Percentiles rank a stretch among this genome's conserved stretches.
Evolutionary conservation across 2,888 invertebrate genomes (phyloP).

Genomic region (Parapristionchus giblindavisi): DNA sequence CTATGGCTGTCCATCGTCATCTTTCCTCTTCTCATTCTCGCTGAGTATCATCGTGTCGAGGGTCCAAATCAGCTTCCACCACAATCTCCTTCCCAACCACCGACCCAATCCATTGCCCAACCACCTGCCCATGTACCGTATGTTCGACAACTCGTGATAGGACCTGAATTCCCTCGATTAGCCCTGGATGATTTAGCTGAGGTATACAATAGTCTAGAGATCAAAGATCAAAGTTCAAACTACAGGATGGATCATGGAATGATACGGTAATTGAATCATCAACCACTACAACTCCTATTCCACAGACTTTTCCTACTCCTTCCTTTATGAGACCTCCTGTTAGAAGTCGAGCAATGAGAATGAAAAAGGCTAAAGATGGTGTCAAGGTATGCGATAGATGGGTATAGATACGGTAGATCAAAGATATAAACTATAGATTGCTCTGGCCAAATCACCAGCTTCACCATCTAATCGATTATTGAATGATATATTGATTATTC

Average conservation of each 20-base stretch:
- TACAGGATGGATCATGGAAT: neutral
- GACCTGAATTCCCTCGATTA: neutral
- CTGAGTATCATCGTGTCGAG: constrained; percentile 8
- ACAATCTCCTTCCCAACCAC: too few relatives aligned
- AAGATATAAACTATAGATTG: constrained; percentile 7
- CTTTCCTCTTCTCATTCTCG: too few relatives aligned
- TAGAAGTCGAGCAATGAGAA: constrained; percentile 29
- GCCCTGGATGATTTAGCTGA: neutral
- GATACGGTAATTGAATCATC: neutral
- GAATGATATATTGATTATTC: constrained; percentile 63
- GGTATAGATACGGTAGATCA: neutral
- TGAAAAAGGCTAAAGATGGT: constrained; percentile 28
- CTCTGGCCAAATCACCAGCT: constrained; percentile 16
- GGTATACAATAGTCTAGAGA: too few relatives aligned
- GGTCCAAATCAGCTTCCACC: too few relatives aligned
- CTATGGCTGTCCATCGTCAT: too few relatives aligned
- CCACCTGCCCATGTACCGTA: too few relatives aligned
- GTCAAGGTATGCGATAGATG: constrained; percentile 22
- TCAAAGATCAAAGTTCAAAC: neutral
- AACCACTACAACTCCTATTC: neutral
- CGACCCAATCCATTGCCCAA: too few relatives aligned
- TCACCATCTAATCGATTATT: constrained; percentile 55
- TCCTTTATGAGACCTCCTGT: constrained; percentile 1
- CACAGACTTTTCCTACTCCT: neutral
- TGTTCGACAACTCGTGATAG: too few relatives aligned